Percentiles rank a stretch among this genome's conserved stretches.
Evolutionary conservation across 1,140 invertebrate genomes (phyloP).

Genomic region (Rhizoglyphus robini): DNA sequence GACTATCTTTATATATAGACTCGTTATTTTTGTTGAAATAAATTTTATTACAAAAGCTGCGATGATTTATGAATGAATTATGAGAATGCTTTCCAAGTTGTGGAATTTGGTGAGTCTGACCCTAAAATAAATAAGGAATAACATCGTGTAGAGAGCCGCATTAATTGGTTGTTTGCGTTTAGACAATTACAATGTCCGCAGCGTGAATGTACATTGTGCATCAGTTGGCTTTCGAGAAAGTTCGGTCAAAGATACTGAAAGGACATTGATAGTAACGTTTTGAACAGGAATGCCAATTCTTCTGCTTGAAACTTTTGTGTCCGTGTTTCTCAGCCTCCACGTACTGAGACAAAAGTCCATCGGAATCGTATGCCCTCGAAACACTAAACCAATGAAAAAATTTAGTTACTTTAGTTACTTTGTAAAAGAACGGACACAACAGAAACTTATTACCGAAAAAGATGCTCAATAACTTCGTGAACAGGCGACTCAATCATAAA

Average conservation of each 20-base stretch:
- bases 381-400: neutral
- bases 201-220: too few relatives aligned
- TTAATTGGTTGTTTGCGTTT: neutral
- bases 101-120: too few relatives aligned
- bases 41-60: too few relatives aligned
- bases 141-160: too few relatives aligned
- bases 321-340: conserved; percentile 12
- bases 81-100: too few relatives aligned
- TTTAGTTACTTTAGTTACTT: neutral
- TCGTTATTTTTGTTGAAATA: too few relatives aligned
- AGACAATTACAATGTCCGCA: too few relatives aligned
- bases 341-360: conserved; percentile 7
- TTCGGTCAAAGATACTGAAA: neutral
- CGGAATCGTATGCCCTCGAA: conserved; percentile 4
- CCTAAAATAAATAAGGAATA: too few relatives aligned
- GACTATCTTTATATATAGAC: too few relatives aligned
- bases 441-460: neutral
- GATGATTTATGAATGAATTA: too few relatives aligned
- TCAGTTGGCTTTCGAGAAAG: too few relatives aligned
- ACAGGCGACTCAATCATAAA: conserved; percentile 16
- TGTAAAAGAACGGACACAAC: neutral
- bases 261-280: conserved; percentile 44
- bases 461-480: conserved; percentile 17
- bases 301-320: conserved; percentile 3
- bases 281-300: conserved; percentile 48